Evolutionary conservation across 92 coral and sea anemone species (phyloP).

Genomic region (Blastomussa wellsi): DNA sequence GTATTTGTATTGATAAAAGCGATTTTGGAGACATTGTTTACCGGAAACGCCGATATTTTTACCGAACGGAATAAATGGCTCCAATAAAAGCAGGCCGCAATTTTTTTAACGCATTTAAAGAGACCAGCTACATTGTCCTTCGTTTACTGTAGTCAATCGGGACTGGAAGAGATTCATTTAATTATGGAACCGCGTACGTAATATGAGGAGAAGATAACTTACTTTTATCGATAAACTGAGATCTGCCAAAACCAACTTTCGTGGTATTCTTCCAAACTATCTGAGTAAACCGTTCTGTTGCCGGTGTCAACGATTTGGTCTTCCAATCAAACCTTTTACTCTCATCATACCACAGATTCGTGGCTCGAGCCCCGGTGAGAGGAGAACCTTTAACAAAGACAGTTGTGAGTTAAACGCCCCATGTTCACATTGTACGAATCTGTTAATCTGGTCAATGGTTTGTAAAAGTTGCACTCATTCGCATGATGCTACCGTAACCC

Average conservation of each 20-base stretch:
- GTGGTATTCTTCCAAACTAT: slow-evolving; percentile 55
- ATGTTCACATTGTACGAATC: background rate
- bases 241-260: slow-evolving; percentile 41
- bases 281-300: slow-evolving; percentile 46
- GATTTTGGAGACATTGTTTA: too few relatives aligned
- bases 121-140: too few relatives aligned
- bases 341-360: slow-evolving; percentile 49
- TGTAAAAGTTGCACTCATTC: background rate
- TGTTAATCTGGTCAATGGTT: background rate
- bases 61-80: too few relatives aligned
- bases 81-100: too few relatives aligned
- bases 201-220: background rate
- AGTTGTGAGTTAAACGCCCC: background rate
- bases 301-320: slow-evolving; percentile 1
- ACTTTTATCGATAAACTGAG: background rate
- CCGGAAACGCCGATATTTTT: too few relatives aligned
- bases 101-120: too few relatives aligned
- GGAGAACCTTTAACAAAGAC: background rate
- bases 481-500: too few relatives aligned
- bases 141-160: too few relatives aligned
- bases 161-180: too few relatives aligned
- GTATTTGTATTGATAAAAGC: too few relatives aligned
- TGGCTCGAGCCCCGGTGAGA: slow-evolving; percentile 26
- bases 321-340: slow-evolving; percentile 23
- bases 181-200: too few relatives aligned